These are phyloP conservation scores for Drosophila imparisetae DNA, from an alignment of 2,888 invertebrate genomes.

Conservation along the genomic window DNA sequence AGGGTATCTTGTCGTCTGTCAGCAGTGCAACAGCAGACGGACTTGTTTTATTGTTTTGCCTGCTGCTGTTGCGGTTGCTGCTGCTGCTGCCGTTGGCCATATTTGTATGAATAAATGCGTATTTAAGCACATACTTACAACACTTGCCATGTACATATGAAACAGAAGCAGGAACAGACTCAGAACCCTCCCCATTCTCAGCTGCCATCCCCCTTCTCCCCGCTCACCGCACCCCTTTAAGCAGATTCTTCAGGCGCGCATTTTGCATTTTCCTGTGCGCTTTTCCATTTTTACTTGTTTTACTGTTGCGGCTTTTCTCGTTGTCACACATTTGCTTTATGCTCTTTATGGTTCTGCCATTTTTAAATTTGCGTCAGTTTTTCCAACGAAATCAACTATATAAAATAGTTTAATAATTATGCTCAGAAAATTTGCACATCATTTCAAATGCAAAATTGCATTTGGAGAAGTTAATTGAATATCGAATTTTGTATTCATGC, in stretches of 20 bases:
- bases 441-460: constrained; percentile 53
- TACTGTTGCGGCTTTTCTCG: constrained; percentile 45
- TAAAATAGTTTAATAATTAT: constrained; percentile 64
- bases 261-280: constrained; percentile 66
- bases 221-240: constrained; percentile 7
- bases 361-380: constrained; percentile 30
- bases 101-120: constrained; percentile 82
- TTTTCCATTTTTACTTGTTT: constrained; percentile 55
- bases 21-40: not conserved
- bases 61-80: constrained; percentile 57
- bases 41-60: constrained; percentile 73
- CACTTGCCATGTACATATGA: constrained; percentile 72
- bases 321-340: constrained; percentile 56
- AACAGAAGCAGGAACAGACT: constrained; percentile 37
- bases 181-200: constrained; percentile 30
- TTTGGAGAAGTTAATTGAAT: constrained; percentile 63
- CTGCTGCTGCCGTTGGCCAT: constrained; percentile 71
- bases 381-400: not conserved
- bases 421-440: constrained; percentile 44
- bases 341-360: constrained; percentile 37
- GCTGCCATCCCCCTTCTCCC: constrained; percentile 2
- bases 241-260: constrained; percentile 32
- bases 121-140: constrained; percentile 82
- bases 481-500: constrained; percentile 47
- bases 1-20: constrained; percentile 21